Base-by-base conservation (phyloP, 2,888 invertebrate genomes). In the Odiellus spinosus region DNA sequence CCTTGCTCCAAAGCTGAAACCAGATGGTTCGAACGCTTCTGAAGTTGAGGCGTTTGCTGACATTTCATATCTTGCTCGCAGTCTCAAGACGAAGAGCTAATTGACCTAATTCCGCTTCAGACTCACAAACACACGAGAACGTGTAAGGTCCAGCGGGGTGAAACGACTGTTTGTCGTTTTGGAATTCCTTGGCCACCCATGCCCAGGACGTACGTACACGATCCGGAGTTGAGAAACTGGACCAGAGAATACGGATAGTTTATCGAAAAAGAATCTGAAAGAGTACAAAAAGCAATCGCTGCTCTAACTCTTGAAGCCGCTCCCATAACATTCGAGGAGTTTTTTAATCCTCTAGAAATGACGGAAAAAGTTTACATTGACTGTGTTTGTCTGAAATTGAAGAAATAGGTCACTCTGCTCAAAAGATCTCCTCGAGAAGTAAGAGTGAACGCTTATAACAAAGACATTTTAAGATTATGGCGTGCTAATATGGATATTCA, bases 401-500 rank as follows among this genome's bases (percentile, higher is more conserved):
- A 36, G 14, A 39, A 45, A 46, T 21, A 32, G 4, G 17, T 35
- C 12, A 38, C 17, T 17, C 8, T 45, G 5, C 26, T 47, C 14
- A 44, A 47, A 20, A 33, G 44, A 6, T 8, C 21, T 14, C 18
- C 14, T 5, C 11, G 41, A 12, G 48, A 47, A 26, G 17, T n/a
- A 36, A 39, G 18, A 20, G 36, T 48, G 2, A 48, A 48, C 18
- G 46, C 46, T 38, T 47, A 46, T 14, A 39, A 45, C 26, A 19
- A 11, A 21, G 21, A 38, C 2, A 40, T 41, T 19, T 17, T 46
- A 2, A 20, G 8, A 34, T 14, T 45, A 8, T 46, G 46, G 46
- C 14, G n/a, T 1, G 46, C 20, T 1, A 45, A 46, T 44, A 48
- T 47, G 46, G 48, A 48, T 15, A 46, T 48, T 19, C 48, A 48